Base-by-base conservation (phyloP, 2,888 invertebrate genomes). In the Lordiphosa fenestrarum region DNA sequence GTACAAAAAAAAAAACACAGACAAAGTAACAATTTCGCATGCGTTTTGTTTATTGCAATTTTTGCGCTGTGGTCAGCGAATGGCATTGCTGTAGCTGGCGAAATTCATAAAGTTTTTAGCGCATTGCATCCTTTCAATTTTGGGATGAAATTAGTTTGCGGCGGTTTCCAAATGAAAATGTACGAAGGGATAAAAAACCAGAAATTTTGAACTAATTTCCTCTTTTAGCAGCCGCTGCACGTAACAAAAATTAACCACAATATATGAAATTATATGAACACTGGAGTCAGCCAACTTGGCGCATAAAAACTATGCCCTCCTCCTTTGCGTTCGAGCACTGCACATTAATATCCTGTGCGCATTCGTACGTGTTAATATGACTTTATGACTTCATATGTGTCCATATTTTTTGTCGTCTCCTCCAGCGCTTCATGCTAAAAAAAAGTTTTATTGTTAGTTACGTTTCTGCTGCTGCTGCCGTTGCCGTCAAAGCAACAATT, bases 291-390 rank as follows among this genome's bases (percentile, higher is more conserved):
- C 42, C 51, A 71, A 59, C 55, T 70, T 59, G 61, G 44, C 42
- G 51, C 44, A 35, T 57, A 67, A 58, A 54, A 63, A 57, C 64
- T 62, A 52, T 47, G 55, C 38, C 53, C 53, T 53, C 19, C 30
- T 41, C 33, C 21, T 54, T 53, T 49, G 39, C 42, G 35, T 25
- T 30, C 37, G 12, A 50, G 61, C 65, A 54, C 65, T 76, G 73
- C 83, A 78, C 81, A 83, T 84, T 84, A 85, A 85, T 85, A 85
- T 84, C 71, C 87, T 86, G 82, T 87, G 87, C 80, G 87, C 87
- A 86, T 82, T 88, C 87, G 86, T 87, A 88, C 88, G 88, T 88
- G 88, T 87, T 88, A 88, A 88, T 88, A 86, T 88, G 88, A 88
- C 88, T 88, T 88, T 88, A 88, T 88, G 88, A 87, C 88, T 87